Conservation (phyloP, 2,888 invertebrate genomes). For the Smittia sp. region DNA sequence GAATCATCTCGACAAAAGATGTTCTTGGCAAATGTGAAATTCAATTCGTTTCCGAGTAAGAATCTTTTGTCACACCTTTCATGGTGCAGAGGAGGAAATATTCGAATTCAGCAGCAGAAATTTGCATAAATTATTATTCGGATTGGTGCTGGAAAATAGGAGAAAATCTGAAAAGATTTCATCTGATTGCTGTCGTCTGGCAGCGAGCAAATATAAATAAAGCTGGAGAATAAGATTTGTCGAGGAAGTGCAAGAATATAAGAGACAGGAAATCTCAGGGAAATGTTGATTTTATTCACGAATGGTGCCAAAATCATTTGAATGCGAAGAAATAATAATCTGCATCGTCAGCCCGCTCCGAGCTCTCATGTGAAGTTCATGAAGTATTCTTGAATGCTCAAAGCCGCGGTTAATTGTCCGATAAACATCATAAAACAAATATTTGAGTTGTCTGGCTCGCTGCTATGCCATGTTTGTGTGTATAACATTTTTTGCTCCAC, state of each 20-base stretch:
- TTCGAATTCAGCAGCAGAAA: constrained; percentile 33
- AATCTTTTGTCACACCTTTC: constrained; percentile 37
- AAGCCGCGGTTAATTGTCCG: constrained; percentile 32
- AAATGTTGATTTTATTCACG: constrained; percentile 38
- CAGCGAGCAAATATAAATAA: constrained; percentile 10
- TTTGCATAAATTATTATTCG: constrained; percentile 40
- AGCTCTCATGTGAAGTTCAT: constrained; percentile 5
- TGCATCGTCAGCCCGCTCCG: constrained; percentile 6
- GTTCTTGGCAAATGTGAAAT: constrained; percentile 33
- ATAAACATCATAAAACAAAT: constrained; percentile 36
- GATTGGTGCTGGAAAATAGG: constrained; percentile 1
- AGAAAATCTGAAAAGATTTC: constrained; percentile 11
- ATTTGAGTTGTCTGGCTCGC: constrained; percentile 28
- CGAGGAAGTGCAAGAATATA: constrained; percentile 21
- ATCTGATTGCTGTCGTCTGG: constrained; percentile 34
- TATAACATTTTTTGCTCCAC: constrained; percentile 16
- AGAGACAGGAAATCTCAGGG: constrained; percentile 40
- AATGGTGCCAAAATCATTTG: constrained; percentile 36
- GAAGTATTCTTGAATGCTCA: neutral
- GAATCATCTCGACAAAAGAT: neutral
- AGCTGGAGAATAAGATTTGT: neutral
- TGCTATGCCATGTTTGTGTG: neutral
- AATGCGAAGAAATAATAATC: constrained; percentile 28
- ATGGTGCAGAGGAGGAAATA: neutral
- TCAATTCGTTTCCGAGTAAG: constrained; percentile 27